phyloP scores from a whole-genome alignment of 1,140 invertebrate genomes.

The Lithobius niger region DNA sequence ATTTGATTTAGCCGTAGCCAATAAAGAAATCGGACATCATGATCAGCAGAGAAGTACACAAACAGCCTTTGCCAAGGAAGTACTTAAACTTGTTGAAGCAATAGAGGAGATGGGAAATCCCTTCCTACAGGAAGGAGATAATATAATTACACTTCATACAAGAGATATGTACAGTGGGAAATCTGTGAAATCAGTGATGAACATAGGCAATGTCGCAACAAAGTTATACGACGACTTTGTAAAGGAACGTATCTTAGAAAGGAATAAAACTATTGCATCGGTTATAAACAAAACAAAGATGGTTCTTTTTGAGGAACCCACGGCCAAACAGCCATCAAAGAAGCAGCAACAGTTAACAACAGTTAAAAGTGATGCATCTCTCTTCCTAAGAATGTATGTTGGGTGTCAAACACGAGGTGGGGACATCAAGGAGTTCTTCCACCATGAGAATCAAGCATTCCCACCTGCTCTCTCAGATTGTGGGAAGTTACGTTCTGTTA shows the following conservation, averaged over 20 bases:
- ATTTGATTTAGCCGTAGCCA: slow-evolving; percentile 1
- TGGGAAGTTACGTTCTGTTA: neutral
- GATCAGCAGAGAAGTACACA: neutral
- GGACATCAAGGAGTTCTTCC: neutral
- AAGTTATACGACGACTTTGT: neutral
- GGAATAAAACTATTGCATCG: neutral
- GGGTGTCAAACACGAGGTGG: neutral
- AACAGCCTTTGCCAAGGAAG: neutral
- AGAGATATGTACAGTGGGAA: neutral
- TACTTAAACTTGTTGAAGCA: neutral
- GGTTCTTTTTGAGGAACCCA: neutral
- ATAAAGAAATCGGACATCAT: neutral
- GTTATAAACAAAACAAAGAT: neutral
- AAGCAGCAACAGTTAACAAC: neutral
- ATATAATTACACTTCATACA: neutral
- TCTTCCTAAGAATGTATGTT: too few species aligned
- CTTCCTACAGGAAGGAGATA: neutral
- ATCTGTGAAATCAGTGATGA: neutral
- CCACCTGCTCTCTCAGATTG: neutral
- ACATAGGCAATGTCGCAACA: too few species aligned
- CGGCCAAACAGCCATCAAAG: neutral
- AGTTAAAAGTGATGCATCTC: neutral
- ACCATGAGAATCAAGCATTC: neutral
- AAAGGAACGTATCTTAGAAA: neutral
- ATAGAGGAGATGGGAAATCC: neutral